Evolutionary conservation across 2,888 invertebrate species (phyloP), one percentile per base, ranked within the genome.

Genomic region (Polydesmus complanatus): DNA sequence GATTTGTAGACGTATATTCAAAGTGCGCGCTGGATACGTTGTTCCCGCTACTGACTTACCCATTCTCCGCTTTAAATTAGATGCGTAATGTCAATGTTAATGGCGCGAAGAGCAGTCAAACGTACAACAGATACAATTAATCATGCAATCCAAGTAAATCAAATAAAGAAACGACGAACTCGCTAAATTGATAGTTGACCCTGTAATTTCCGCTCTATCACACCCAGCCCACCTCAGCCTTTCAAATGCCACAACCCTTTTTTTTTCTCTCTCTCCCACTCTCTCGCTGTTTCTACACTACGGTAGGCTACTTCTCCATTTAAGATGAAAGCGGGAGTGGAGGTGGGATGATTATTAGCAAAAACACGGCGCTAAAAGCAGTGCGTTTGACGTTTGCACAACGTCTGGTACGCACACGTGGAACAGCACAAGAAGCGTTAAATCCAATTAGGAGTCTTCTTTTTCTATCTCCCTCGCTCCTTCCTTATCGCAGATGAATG

Each of bases 121-220:
- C 22, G 11, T 18, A n/a, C 51, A 3, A 23, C 49, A 27, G 48
- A 37, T 37, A 37, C 37, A 37, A 37, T 37, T 37, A 37, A 37
- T 37, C 37, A 37, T 37, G 37, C 14, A 37, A 37, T 8, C 54
- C 18, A 48, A 51, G 59, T n/a, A 51, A 60, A 60, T 27, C 50
- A 62, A 61, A 27, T 19, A 48, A 62, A 52, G 27, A 47, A 61
- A 26, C 27, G 27, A 51, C 62, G 48, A 65, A 57, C 64, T 37
- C 37, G 5, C 8, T 37, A 37, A 37, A 37, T 37, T 37, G 37
- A 37, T 37, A 37, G 37, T 14, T 37, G 37, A 37, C 37, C 37
- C 37, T 14, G 8, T 14, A 37, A 37, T 37, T 8, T 14, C 37
- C 37, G 8, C n/a, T n/a, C 37, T 37, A 8, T 8, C 14, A 37